Evolutionary conservation across 1,140 invertebrate species (phyloP), one percentile per base, ranked within the genome.

Genomic region (Pachypeltis micranthus): DNA sequence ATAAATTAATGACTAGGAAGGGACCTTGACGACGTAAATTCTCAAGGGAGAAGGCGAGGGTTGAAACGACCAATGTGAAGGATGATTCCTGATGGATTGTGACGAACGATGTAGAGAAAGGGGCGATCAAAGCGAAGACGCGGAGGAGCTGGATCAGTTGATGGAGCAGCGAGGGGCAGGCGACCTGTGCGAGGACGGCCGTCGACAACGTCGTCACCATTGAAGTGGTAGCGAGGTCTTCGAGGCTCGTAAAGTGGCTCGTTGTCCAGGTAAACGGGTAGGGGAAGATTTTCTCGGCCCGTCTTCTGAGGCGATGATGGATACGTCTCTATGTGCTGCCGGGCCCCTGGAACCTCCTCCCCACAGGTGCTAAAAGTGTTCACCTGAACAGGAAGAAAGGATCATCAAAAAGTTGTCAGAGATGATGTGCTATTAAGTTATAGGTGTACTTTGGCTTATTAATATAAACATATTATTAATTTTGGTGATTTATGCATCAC

Each of bases 71-170:
- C 88, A 78, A 90, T 88, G 70, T 89, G 86, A 34, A 92, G 75
- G 68, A 92, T 88, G 75, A 91, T 82, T 63, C 89, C 88, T 4
- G 88, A 87, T 1, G 88, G 90, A 74, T 91, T 91, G 71, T 92
- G 90, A 70, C 89, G 79, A 14, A 91, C 86, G 65, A 90, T 87
- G 71, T 88, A 92, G 2, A 92, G 75, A 77, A 92, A 92, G 1
- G 90, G 89, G 70, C 88, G 80, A 66, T 92, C 88, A 69, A 90
- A 85, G 68, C 87, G 83, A 65, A 92, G 78, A 70, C 87, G 78
- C 1, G 84, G 83, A 1, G 3, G 21, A 14, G 21, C 54, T 16
- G 31, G 31, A 39, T 39, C 31, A 7, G 31, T 39, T 16, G 31
- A 39, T 16, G 31, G 31, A 7, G 31, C 31, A 25, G 82, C 81